These are phyloP conservation scores for Ophioderma brevispina DNA, from an alignment of 35 echinoderm and acorn worm species.

Conservation along the genomic window DNA sequence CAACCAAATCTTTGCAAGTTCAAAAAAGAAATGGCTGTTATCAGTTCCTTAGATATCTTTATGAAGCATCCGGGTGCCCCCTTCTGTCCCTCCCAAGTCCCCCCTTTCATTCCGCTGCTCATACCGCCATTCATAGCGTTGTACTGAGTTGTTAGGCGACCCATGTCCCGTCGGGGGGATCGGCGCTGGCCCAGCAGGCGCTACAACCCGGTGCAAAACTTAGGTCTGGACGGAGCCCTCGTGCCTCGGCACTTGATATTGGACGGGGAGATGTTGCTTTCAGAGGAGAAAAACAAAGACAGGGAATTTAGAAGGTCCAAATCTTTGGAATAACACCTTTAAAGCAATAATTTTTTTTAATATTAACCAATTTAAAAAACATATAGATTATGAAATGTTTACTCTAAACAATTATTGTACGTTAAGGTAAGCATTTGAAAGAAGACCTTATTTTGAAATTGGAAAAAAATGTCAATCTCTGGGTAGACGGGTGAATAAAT, in stretches of 20 bases:
- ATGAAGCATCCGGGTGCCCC: constrained; percentile 84
- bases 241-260: constrained; percentile 93
- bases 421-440: no score
- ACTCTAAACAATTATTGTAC: no score
- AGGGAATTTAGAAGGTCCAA: no score
- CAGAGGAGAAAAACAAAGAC: constrained; percentile 29
- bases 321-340: no score
- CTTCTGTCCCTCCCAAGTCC: constrained; percentile 55
- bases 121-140: constrained; percentile 88
- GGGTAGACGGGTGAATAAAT: no score
- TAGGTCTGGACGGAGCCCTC: constrained; percentile 87
- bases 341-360: no score
- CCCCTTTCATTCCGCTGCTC: constrained; percentile 66
- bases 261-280: constrained; percentile 97
- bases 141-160: constrained; percentile 83
- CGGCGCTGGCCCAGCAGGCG: constrained; percentile 69
- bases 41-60: constrained; percentile 96
- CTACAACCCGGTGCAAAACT: constrained; percentile 80
- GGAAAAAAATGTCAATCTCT: no score
- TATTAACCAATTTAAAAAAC: no score
- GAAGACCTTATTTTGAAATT: no score
- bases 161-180: constrained; percentile 71
- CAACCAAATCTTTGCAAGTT: neutral
- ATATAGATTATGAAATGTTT: no score
- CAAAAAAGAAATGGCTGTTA: neutral